phyloP scores from a whole-genome alignment of 2,888 invertebrate species.

The Ernsta delagoae region DNA sequence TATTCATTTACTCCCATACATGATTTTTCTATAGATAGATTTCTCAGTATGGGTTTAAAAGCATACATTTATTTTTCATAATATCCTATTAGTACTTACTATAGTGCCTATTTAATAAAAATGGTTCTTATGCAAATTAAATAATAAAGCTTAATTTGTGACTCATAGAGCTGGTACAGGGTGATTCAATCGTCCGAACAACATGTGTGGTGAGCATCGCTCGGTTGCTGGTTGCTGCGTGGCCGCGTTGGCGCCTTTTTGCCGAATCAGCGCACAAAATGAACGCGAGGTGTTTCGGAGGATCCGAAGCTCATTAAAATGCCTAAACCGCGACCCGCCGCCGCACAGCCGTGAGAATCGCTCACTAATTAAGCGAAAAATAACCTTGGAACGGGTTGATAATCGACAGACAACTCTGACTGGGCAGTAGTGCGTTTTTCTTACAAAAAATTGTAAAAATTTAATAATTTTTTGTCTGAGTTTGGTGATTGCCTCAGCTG shows the following conservation, averaged over 20 bases:
- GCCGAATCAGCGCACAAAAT: slow-evolving; percentile 32
- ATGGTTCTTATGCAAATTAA: too few species aligned
- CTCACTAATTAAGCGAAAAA: slow-evolving; percentile 61
- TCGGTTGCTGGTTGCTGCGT: too few species aligned
- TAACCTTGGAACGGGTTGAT: slow-evolving; percentile 29
- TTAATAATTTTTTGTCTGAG: not conserved
- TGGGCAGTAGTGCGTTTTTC: slow-evolving; percentile 4
- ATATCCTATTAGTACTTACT: too few species aligned
- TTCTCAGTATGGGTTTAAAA: too few species aligned
- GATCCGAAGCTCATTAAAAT: slow-evolving; percentile 71
- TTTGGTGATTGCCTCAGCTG: not conserved
- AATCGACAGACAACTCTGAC: slow-evolving; percentile 4
- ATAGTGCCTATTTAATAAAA: too few species aligned
- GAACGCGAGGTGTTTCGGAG: slow-evolving; percentile 38
- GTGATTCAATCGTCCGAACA: not conserved
- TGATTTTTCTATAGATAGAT: too few species aligned
- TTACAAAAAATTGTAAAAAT: not conserved
- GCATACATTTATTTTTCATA: too few species aligned
- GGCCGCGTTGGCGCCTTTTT: slow-evolving; percentile 34
- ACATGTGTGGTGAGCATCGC: too few species aligned
- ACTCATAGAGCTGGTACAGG: not conserved
- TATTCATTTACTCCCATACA: too few species aligned
- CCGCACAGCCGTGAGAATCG: slow-evolving; percentile 64
- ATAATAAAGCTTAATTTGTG: not conserved
- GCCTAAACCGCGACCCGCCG: slow-evolving; percentile 60